Evolutionary conservation across 2,888 invertebrate species (phyloP).

Genomic region (Tipula vernalis): DNA sequence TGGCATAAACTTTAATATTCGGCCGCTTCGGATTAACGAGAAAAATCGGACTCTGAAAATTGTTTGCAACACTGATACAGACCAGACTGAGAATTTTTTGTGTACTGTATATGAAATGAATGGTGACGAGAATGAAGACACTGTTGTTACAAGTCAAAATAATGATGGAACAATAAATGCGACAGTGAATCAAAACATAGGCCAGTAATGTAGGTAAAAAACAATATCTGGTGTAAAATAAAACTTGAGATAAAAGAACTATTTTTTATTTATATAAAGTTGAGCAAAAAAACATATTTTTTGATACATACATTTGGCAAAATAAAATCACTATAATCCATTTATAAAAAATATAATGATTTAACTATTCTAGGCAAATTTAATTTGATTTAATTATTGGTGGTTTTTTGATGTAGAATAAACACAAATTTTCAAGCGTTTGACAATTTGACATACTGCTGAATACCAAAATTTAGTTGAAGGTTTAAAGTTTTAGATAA

Average conservation of each 20-base stretch:
- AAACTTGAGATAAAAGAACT: neutral
- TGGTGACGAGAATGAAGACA: neutral
- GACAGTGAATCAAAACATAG: neutral
- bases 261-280: neutral
- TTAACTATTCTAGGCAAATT: neutral
- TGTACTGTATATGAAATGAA: neutral
- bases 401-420: neutral
- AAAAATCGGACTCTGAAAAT: neutral
- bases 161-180: neutral
- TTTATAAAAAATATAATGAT: neutral
- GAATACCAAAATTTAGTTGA: too few relatives aligned
- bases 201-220: neutral
- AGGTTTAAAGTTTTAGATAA: too few relatives aligned
- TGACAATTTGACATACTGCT: neutral
- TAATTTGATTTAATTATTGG: too few relatives aligned
- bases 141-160: neutral
- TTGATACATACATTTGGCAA: slow-evolving; percentile 6
- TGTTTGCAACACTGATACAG: neutral
- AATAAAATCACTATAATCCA: slow-evolving; percentile 11
- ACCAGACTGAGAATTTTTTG: neutral
- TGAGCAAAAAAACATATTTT: neutral
- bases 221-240: neutral
- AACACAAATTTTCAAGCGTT: neutral
- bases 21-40: neutral
- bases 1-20: neutral